Evolutionary conservation across 2,113 vertebrate species (phyloP), one percentile per base, ranked within the genome.

Genomic region (Antigone vipio): DNA sequence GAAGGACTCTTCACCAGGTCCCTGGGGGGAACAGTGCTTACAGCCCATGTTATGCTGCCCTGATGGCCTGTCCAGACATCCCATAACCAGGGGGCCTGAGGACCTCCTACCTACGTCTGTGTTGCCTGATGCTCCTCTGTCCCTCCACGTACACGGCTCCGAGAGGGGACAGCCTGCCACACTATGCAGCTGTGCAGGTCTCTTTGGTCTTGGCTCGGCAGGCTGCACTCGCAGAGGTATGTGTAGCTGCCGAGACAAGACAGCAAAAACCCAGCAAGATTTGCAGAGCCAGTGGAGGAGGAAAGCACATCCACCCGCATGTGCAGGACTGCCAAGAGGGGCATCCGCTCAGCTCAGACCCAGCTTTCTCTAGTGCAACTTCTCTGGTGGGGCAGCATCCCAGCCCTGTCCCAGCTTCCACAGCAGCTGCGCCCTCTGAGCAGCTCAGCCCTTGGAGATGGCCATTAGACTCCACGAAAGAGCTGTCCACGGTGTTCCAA

Each of bases 71-170:
- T 52, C 27, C 44, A 38, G n/a, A 50, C 3, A 1, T 35, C 56
- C 35, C 47, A 12, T 9, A 29, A 68, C 34, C 27, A 16, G 52
- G 11, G 42, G 26, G 42, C n/a, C 64, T 40, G 29, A 82, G 64
- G 64, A 82, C 9, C 17, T 82, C 53, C 29, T 34, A 12, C n/a
- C 34, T 38, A 34, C 1, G 0, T 7, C n/a, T 49, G 17, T 21
- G 42, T 22, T 49, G 42, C 44, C 29, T 27, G 53, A 26, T 3
- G 4, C 8, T 38, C 44, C 44, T 32, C 52, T 32, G n/a, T 16
- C 6, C 17, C 29, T 5, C 42, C 1, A 2, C 2, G 1, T 20
- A 21, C 29, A 5, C 3, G 13, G 53, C 13, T 40, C n/a, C 0
- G 1, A 26, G 44, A 22, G 17, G 40, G 29, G 21, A 32, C 44